A percentile compares a stretch with the other conserved stretches of the same genome.
phyloP scores from a whole-genome alignment of 30 jellyfish, hydroid and myxozoan genomes.

The Clytia hemisphaerica region DNA sequence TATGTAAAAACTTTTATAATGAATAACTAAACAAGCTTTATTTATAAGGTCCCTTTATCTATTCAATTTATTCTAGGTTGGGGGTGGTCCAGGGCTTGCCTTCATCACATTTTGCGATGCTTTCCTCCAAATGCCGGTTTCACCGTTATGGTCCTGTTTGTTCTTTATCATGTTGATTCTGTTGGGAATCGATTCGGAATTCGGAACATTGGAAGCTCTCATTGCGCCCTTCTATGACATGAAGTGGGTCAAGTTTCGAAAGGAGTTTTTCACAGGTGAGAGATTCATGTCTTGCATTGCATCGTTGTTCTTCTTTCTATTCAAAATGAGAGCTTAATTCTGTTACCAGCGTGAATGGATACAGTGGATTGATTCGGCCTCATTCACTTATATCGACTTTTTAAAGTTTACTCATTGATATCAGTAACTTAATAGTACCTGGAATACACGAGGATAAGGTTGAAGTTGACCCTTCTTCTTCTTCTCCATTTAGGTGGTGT shows the following conservation, averaged over 20 bases:
- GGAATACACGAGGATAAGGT: too few relatives aligned
- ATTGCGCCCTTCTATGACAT: slow-evolving; percentile 81
- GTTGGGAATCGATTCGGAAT: slow-evolving; percentile 86
- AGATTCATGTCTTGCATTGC: too few relatives aligned
- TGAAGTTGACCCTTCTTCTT: not conserved
- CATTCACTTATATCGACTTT: too few relatives aligned
- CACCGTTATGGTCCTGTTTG: slow-evolving; percentile 80
- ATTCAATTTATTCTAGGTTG: slow-evolving; percentile 43
- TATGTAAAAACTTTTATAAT: too few relatives aligned
- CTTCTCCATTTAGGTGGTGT: slow-evolving; percentile 18
- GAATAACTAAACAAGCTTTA: too few relatives aligned
- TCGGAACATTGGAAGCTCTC: slow-evolving; percentile 92
- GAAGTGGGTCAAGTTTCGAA: slow-evolving; percentile 53
- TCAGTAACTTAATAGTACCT: too few relatives aligned
- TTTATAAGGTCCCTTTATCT: not conserved
- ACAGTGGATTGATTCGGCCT: too few relatives aligned
- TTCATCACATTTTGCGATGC: slow-evolving; percentile 84
- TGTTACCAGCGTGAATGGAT: too few relatives aligned
- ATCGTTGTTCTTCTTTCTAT: too few relatives aligned
- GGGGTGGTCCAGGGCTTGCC: slow-evolving; percentile 94
- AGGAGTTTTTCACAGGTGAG: slow-evolving; percentile 57
- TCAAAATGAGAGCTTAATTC: too few relatives aligned
- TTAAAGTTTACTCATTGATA: too few relatives aligned
- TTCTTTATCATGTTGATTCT: slow-evolving; percentile 74
- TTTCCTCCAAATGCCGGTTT: slow-evolving; percentile 54